Evolutionary conservation across 2,113 vertebrate species (phyloP).

Genomic region (Acanthisitta chloris): DNA sequence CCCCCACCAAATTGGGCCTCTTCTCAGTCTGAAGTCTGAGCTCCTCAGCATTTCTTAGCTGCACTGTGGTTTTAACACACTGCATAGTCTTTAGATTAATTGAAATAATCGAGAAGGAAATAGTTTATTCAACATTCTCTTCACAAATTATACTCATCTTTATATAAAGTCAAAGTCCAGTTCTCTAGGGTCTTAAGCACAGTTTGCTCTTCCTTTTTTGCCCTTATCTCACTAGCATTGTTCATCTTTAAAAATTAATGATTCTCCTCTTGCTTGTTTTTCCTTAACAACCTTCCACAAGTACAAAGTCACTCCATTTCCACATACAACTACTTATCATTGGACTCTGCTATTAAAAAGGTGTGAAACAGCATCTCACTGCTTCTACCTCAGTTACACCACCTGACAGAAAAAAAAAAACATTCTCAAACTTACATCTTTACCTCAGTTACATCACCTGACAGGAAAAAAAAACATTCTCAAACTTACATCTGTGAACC

Average conservation of each 20-base stretch:
- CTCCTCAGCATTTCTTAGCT: not conserved
- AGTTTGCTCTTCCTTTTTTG: not conserved
- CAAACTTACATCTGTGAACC: not conserved
- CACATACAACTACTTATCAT: not conserved
- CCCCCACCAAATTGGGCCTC: not conserved
- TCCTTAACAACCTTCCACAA: not conserved
- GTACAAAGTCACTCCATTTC: not conserved
- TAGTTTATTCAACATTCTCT: constrained; percentile 7
- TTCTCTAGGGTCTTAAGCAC: not conserved
- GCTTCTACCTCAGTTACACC: not conserved
- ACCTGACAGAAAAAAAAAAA: not conserved
- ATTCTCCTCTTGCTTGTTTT: not conserved
- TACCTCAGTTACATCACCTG: not conserved
- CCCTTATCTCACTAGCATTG: not conserved
- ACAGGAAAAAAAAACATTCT: not conserved
- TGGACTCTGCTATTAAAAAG: not conserved
- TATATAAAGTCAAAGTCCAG: not conserved
- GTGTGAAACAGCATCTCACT: not conserved
- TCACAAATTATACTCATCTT: not conserved
- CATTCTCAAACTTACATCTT: too few species aligned
- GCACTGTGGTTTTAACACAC: not conserved
- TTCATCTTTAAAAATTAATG: not conserved
- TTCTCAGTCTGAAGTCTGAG: not conserved
- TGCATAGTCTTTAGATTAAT: not conserved
- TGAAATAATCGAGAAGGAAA: constrained; percentile 17